These are phyloP conservation scores for Gymnocephalus cernua DNA, from an alignment of 2,113 vertebrate species.

Conservation along the genomic window DNA sequence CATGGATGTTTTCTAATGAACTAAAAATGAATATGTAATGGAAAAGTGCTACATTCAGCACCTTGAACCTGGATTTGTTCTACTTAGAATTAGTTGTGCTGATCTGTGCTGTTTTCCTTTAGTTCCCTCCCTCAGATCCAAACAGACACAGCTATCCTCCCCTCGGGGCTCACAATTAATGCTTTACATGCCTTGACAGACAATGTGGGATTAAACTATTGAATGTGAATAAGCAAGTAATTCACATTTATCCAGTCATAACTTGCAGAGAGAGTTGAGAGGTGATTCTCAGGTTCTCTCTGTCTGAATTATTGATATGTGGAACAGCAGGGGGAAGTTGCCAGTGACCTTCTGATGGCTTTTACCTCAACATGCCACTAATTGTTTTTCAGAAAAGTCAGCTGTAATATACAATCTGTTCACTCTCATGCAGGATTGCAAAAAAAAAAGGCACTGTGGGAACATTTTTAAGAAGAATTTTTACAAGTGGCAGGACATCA, in stretches of 20 bases:
- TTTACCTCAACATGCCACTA: background rate
- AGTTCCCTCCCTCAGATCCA: background rate
- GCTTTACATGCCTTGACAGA: slow-evolving; percentile 23
- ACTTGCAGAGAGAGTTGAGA: background rate
- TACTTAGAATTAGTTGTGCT: background rate
- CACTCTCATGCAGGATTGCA: background rate
- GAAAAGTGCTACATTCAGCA: background rate
- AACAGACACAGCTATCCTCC: background rate
- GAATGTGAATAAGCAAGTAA: background rate
- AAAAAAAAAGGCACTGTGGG: background rate
- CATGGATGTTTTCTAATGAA: background rate
- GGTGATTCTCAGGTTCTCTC: background rate
- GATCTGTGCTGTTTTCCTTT: background rate
- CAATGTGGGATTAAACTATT: background rate
- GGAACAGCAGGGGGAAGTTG: slow-evolving; percentile 20
- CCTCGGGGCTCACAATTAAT: background rate
- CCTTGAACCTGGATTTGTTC: background rate
- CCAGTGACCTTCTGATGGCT: background rate
- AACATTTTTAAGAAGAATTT: background rate
- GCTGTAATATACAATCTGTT: background rate
- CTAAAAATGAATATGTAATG: background rate
- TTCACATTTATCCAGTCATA: background rate
- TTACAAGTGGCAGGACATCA: background rate
- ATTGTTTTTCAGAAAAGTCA: background rate
- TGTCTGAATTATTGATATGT: slow-evolving; percentile 37